These are phyloP conservation scores for Tipula vernalis DNA, from an alignment of 2,888 invertebrate genomes.

Conservation along the genomic window DNA sequence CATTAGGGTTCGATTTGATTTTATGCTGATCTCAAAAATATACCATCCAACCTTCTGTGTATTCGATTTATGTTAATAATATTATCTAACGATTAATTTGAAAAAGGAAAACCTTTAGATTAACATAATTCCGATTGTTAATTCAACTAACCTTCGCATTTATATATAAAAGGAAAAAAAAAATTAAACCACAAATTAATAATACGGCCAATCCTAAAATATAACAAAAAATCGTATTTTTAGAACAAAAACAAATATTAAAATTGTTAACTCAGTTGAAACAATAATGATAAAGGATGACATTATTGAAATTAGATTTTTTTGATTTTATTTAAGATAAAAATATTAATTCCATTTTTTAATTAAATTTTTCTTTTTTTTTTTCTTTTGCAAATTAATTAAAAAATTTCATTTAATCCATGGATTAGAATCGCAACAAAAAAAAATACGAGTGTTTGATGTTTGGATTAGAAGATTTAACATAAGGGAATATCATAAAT, in stretches of 20 bases:
- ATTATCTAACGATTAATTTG: background rate
- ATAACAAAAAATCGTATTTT: background rate
- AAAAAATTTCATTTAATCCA: background rate
- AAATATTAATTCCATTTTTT: background rate
- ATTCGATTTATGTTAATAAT: background rate
- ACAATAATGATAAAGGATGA: background rate
- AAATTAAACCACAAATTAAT: background rate
- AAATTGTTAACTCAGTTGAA: background rate
- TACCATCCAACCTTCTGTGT: background rate
- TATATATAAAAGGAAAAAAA: background rate
- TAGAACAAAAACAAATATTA: background rate
- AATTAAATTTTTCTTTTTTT: background rate
- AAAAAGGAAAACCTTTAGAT: background rate
- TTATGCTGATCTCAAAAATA: background rate
- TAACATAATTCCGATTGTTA: background rate
- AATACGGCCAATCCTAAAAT: background rate
- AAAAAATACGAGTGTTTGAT: background rate
- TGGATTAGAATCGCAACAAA: background rate
- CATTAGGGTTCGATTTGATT: background rate
- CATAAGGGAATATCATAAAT: background rate
- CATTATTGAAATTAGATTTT: slow-evolving; percentile 4
- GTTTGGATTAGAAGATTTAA: background rate
- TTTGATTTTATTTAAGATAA: background rate
- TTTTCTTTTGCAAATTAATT: background rate
- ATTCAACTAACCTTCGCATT: background rate